These are phyloP conservation scores for Sialia sialis DNA, from an alignment of 2,113 vertebrate species.

Conservation along the genomic window DNA sequence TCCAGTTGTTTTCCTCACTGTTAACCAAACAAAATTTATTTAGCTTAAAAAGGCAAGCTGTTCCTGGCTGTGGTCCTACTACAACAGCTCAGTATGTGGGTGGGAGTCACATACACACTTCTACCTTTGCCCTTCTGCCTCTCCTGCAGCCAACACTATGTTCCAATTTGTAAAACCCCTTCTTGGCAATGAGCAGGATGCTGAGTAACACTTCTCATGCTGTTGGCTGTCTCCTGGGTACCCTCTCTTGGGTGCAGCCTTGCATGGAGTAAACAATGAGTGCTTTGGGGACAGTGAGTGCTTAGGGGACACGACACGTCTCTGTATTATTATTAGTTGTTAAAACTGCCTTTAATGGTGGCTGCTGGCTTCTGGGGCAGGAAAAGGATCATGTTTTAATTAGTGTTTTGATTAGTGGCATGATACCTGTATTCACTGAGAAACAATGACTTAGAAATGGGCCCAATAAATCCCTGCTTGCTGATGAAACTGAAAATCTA, in stretches of 20 bases:
- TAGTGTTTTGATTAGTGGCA: background rate
- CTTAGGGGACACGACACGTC: background rate
- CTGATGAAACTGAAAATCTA: background rate
- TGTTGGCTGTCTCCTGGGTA: background rate
- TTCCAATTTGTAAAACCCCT: background rate
- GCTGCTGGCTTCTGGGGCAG: background rate
- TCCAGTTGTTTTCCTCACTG: background rate
- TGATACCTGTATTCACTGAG: background rate
- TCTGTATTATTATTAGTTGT: background rate
- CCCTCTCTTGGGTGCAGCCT: background rate
- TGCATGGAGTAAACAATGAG: background rate
- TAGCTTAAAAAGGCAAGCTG: background rate
- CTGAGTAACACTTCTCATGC: background rate
- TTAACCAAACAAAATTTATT: background rate
- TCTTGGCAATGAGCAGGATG: background rate
- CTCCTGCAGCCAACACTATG: background rate
- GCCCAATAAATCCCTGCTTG: background rate
- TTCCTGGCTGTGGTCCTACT: background rate
- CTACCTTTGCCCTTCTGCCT: background rate
- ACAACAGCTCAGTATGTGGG: background rate
- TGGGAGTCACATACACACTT: slow-evolving; percentile 4
- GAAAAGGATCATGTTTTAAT: background rate
- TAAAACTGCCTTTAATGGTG: background rate
- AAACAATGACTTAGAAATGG: background rate
- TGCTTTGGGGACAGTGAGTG: background rate